phyloP scores from a whole-genome alignment of 2,797 vertebrate species.

The Triplophysa bombifrons region DNA sequence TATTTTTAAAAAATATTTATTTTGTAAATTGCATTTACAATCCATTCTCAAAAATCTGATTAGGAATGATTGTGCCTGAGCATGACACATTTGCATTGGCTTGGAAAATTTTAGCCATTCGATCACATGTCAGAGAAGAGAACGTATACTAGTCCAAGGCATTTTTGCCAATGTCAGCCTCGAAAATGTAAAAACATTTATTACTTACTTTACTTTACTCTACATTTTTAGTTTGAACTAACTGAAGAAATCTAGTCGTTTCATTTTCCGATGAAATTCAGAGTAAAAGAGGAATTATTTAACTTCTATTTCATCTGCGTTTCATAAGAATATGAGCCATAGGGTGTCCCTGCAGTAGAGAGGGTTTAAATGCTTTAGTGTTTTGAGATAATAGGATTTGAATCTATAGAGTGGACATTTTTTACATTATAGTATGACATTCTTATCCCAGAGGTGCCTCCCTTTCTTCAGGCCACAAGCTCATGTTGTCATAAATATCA shows the following conservation, averaged over 20 bases:
- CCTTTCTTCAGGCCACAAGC: constrained; percentile 2
- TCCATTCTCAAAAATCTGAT: background rate
- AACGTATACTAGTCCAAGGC: background rate
- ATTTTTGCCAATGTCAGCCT: background rate
- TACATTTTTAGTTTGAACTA: background rate
- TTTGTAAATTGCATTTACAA: background rate
- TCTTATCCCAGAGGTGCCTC: background rate
- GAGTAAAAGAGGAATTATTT: background rate
- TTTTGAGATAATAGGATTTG: constrained; percentile 16
- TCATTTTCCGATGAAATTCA: constrained; percentile 15
- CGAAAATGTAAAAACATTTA: background rate
- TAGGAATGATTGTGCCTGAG: background rate
- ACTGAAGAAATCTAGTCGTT: constrained; percentile 5
- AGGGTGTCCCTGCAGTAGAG: constrained; percentile 3
- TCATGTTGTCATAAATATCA: background rate
- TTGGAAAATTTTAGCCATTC: background rate
- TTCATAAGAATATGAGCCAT: background rate
- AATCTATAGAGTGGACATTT: background rate
- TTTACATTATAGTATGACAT: background rate
- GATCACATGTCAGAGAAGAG: background rate
- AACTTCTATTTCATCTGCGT: constrained; percentile 10
- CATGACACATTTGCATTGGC: background rate
- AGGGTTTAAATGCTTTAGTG: constrained; percentile 17
- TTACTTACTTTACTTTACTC: background rate
- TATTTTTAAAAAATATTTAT: background rate